phyloP scores from a whole-genome alignment of 2,113 vertebrate species.

The Pyrgilauda ruficollis region DNA sequence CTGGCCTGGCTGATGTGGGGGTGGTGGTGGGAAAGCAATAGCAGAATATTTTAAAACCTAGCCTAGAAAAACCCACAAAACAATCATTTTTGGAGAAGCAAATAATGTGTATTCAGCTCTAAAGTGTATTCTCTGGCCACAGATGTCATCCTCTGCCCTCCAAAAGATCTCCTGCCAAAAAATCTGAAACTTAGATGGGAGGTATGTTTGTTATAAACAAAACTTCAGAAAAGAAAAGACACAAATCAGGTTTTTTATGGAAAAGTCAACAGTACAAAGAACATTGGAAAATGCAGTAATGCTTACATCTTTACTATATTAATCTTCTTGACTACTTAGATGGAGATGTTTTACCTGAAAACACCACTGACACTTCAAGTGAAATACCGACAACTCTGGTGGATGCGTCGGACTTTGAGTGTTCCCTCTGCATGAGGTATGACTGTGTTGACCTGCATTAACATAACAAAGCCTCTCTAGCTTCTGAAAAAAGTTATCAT shows the following conservation, averaged over 20 bases:
- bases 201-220: not conserved
- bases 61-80: not conserved
- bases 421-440: conserved; percentile 94
- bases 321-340: conserved; percentile 65
- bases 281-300: not conserved
- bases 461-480: not conserved
- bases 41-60: conserved; percentile 19
- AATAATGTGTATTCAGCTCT: not conserved
- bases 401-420: conserved; percentile 89
- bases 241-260: not conserved
- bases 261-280: not conserved
- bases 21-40: conserved; percentile 42
- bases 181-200: not conserved
- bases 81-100: not conserved
- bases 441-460: not conserved
- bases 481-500: not conserved
- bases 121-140: conserved; percentile 4
- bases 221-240: not conserved
- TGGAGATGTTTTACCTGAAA: conserved; percentile 44
- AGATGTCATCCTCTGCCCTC: not conserved
- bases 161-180: not conserved
- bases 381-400: conserved; percentile 73
- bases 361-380: not conserved
- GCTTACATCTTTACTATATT: not conserved
- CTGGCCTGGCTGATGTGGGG: conserved; percentile 34